Percentiles rank a stretch among this genome's conserved stretches.
Conservation (phyloP, 2,797 vertebrate species). For the Scleropages formosus region DNA sequence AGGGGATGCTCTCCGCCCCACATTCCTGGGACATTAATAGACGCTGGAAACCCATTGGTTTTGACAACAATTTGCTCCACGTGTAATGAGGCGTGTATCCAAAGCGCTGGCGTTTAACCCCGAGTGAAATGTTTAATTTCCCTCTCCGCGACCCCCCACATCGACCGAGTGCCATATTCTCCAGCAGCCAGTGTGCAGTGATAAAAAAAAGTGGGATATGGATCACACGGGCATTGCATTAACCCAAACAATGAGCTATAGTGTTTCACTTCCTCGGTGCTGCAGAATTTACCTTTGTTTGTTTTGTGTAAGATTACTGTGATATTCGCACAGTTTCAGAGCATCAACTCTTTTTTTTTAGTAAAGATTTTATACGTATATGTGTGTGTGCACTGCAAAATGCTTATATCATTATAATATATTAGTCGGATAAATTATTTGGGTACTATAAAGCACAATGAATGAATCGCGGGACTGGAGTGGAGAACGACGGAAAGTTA, state of each 20-base stretch:
- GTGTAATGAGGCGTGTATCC: constrained; percentile 62
- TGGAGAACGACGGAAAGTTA: no score
- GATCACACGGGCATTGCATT: constrained; percentile 51
- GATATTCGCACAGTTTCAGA: constrained; percentile 33
- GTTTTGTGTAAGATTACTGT: constrained; percentile 49
- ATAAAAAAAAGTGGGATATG: constrained; percentile 45
- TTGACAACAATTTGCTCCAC: constrained; percentile 58
- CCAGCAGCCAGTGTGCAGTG: neutral
- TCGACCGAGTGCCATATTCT: constrained; percentile 13
- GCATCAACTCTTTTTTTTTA: no score
- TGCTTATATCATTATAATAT: no score
- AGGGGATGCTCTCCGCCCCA: constrained; percentile 23
- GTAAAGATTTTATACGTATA: no score
- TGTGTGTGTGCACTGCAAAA: no score
- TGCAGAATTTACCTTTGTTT: constrained; percentile 59
- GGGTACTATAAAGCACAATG: no score
- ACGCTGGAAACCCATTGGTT: constrained; percentile 35
- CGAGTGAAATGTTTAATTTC: constrained; percentile 45
- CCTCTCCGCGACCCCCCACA: constrained; percentile 37
- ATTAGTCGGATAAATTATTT: no score
- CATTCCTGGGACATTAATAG: neutral
- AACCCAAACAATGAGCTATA: constrained; percentile 48
- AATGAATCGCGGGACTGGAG: no score
- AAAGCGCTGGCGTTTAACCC: constrained; percentile 57
- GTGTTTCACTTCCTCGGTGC: constrained; percentile 23